Conservation (phyloP, 2,888 invertebrate genomes). For the Netelia melanura region DNA sequence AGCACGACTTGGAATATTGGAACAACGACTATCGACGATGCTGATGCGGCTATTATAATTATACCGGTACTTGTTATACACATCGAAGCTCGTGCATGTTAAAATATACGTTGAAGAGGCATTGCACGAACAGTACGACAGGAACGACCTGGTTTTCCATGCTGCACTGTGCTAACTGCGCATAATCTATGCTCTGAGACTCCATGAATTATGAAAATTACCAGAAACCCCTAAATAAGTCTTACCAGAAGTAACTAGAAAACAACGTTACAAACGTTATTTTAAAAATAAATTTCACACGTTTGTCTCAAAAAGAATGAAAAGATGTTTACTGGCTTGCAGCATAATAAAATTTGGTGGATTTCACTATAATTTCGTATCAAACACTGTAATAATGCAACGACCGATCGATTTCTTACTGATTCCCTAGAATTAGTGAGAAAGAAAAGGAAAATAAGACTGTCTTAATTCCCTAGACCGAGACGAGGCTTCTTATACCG, state of each 20-base stretch:
- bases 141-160: conserved; percentile 9
- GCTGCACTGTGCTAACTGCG: neutral
- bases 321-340: too few relatives aligned
- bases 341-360: too few relatives aligned
- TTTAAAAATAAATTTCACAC: too few relatives aligned
- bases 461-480: neutral
- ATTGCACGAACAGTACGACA: neutral
- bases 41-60: conserved; percentile 25
- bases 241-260: neutral
- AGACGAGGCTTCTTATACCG: neutral
- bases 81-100: conserved; percentile 18
- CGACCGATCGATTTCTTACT: neutral
- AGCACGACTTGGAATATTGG: conserved; percentile 41
- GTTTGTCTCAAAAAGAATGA: too few relatives aligned
- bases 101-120: conserved; percentile 6
- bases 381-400: neutral
- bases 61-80: conserved; percentile 46
- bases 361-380: neutral
- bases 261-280: too few relatives aligned
- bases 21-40: conserved; percentile 47
- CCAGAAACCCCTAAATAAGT: neutral
- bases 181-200: neutral
- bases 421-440: neutral
- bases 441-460: neutral
- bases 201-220: neutral